Evolutionary conservation across 1,140 invertebrate genomes (phyloP), one percentile per base, ranked within the genome.

Genomic region (Tyrophagus putrescentiae): DNA sequence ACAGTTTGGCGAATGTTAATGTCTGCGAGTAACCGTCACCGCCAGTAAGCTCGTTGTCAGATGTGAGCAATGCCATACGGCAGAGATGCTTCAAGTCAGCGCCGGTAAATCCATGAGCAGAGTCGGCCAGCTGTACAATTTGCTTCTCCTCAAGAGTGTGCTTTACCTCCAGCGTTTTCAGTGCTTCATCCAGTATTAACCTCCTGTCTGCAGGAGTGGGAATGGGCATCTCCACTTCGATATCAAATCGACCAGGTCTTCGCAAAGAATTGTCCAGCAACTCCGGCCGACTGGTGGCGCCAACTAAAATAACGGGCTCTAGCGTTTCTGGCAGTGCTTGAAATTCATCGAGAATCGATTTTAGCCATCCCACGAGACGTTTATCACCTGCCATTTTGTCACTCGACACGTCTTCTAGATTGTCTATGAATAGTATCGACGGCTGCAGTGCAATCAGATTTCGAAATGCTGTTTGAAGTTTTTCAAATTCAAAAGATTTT

Each of bases 21-120:
- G 21, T 33, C 36, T 31, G 7, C 41, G n/a, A 34, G 3, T 52
- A 57, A 65, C 44, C 72, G 62, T 67, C 69, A n/a, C n/a, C n/a
- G n/a, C n/a, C n/a, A n/a, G n/a, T n/a, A n/a, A n/a, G n/a, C n/a
- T n/a, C n/a, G n/a, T n/a, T n/a, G 18, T 71, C 33, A 25, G 80
- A 78, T 65, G 76, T 74, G 58, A 83, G 71, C 27, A 76, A 72
- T n/a, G 84, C 82, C 65, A 83, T 77, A 11, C 81, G 81, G 63
- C 82, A 83, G 4, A 93, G 68, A 62, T 80, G 80, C 1, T 79
- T 75, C 31, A 95, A 73, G 77, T 95, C 89, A 13, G 85, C 84
- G 3, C 84, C 87, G 11, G 93, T 87, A 76, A 82, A 94, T 3
- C 88, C 89, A 73, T 93, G 87, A 27, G 85, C 82, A 42, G 76